Base-by-base conservation (phyloP, 1,140 invertebrate genomes). In the Leptoteleia sp. region DNA sequence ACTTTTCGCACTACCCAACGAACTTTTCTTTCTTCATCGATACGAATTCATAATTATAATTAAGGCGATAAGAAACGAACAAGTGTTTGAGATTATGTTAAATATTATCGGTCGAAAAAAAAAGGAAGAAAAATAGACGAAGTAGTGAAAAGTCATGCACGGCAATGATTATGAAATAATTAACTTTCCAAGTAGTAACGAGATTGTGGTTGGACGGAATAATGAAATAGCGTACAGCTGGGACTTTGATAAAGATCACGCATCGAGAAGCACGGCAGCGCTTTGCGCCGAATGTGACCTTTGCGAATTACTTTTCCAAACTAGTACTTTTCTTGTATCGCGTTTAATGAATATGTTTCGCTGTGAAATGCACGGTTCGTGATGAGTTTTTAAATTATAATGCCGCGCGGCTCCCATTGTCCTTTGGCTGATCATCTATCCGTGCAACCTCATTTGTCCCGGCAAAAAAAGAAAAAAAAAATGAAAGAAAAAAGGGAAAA, bases 331-430 rank as follows among this genome's bases (percentile, higher is more conserved):
- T 68, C 55, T 68, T 67, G 47, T 61, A 61, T 62, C 38, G 7
- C 22, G 54, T 40, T 76, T 68, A 68, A 76, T 68, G 48, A 68
- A 55, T 52, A 62, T 35, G 72, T 42, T 61, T 43, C 54, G 22
- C 38, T 33, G 31, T 27, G 29, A 59, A 52, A 52, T 38, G 31
- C 40, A 27, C 17, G 50, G 4, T 11, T 59, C 61, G 52, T 59
- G 59, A 75, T 65, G 57, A 64, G 59, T 64, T 75, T 67, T 75
- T 75, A 61, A 65, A 75, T 68, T 76, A 68, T 62, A 68, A 68
- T 61, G 55, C 48, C 37, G 9, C 22, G 59, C 17, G 47, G 9
- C 27, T 52, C 11, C 50, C 37, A 75, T 75, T 76, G 61, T 76
- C 45, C 52, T 64, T 57, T 59, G 11, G 42, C 25, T 50, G 59